A percentile compares a stretch with the other conserved stretches of the same genome.
These are phyloP conservation scores for Oreochromis niloticus DNA, from an alignment of 2,113 vertebrate species.

Conservation along the genomic window DNA sequence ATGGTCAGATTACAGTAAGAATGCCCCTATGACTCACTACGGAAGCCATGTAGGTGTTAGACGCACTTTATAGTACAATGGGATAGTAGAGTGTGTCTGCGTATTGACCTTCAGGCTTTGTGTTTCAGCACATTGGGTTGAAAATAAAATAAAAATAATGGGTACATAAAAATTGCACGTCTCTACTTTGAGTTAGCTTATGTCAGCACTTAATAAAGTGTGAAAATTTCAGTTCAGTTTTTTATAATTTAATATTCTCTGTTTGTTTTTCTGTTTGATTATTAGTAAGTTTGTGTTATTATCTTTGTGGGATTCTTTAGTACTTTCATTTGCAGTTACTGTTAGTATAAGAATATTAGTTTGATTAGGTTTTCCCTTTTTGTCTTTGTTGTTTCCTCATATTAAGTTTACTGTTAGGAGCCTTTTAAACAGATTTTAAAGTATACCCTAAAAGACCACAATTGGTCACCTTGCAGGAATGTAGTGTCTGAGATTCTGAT, in stretches of 20 bases:
- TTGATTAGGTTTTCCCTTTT: not conserved
- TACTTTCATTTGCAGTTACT: not conserved
- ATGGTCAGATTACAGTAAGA: not conserved
- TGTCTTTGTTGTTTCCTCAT: not conserved
- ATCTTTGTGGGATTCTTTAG: not conserved
- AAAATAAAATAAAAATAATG: not conserved
- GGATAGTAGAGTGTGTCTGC: not conserved
- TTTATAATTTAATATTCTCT: not conserved
- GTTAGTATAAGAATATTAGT: not conserved
- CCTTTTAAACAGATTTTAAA: not conserved
- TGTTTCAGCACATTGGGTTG: not conserved
- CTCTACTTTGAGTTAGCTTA: not conserved
- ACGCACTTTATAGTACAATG: accelerated
- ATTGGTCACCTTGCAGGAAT: not conserved
- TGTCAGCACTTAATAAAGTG: not conserved
- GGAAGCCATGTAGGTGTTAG: not conserved
- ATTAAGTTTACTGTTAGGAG: not conserved
- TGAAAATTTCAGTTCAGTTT: not conserved
- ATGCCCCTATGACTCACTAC: not conserved
- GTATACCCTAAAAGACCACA: not conserved
- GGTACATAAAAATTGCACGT: not conserved
- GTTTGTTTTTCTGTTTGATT: not conserved
- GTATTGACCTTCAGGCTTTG: not conserved
- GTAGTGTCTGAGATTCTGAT: not conserved
- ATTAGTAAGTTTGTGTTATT: not conserved